Evolutionary conservation across 1,140 invertebrate genomes (phyloP).

Genomic region (Meteorus sp.): DNA sequence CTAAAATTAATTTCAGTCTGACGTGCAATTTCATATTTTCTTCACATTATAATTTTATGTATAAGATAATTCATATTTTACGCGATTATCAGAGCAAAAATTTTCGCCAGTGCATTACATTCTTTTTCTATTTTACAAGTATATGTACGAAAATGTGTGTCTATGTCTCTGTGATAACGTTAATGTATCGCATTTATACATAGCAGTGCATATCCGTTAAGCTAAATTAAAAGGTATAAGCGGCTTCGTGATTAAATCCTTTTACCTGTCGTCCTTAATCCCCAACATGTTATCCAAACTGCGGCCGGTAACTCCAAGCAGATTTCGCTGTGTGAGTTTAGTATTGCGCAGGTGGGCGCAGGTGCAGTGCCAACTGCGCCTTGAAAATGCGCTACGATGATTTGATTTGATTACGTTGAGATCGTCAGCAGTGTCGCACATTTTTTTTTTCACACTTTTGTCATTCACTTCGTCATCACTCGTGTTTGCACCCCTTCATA

Average conservation of each 20-base stretch:
- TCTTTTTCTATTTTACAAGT: no score
- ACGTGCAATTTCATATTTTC: no score
- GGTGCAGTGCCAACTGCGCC: conserved; percentile 29
- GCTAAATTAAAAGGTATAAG: background rate
- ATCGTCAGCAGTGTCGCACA: background rate
- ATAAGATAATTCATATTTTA: no score
- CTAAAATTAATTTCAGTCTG: background rate
- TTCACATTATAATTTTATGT: no score
- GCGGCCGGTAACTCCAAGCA: background rate
- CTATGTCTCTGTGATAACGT: no score
- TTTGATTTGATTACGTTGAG: background rate
- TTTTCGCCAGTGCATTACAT: background rate
- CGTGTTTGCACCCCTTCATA: background rate
- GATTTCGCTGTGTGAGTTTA: background rate
- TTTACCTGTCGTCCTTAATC: conserved; percentile 9
- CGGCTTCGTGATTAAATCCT: background rate
- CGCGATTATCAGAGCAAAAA: background rate
- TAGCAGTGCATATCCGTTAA: background rate
- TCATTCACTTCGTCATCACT: background rate
- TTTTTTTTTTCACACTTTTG: conserved; percentile 7
- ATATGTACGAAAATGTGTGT: no score
- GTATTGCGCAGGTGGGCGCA: conserved; percentile 25
- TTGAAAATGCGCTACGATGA: conserved; percentile 2
- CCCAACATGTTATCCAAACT: conserved; percentile 18
- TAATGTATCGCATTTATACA: no score